Conservation (phyloP, 1,140 invertebrate species). For the Drosophila nannoptera region DNA sequence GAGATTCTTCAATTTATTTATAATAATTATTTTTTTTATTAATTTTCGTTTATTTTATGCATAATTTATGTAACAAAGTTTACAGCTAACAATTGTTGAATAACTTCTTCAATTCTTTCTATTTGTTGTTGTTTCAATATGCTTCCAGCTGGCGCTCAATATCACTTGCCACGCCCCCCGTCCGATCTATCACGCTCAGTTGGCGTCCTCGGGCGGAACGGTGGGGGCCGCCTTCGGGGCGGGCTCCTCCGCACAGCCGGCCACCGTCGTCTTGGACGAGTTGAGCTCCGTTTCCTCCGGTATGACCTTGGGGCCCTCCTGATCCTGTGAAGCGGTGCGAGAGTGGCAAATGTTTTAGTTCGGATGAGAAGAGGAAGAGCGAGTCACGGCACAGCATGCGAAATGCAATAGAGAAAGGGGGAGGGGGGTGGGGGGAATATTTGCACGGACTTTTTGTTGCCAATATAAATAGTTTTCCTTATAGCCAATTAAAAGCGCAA, state of each 20-base stretch:
- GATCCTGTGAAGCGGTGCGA: constrained; percentile 50
- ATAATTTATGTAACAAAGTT: constrained; percentile 62
- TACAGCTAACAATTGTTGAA: constrained; percentile 50
- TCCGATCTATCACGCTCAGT: too few relatives aligned
- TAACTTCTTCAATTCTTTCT: too few relatives aligned
- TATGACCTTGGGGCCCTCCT: constrained; percentile 70
- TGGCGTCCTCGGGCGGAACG: constrained; percentile 48
- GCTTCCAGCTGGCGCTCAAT: constrained; percentile 45
- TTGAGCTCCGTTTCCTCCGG: constrained; percentile 76
- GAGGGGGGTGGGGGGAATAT: neutral
- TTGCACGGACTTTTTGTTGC: neutral
- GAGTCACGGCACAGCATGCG: constrained; percentile 4
- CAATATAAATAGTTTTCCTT: too few relatives aligned
- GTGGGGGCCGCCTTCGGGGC: constrained; percentile 38
- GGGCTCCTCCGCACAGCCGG: constrained; percentile 41
- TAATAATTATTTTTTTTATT: constrained; percentile 29
- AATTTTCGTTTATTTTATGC: constrained; percentile 34
- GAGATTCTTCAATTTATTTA: constrained; percentile 4
- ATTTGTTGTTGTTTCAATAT: constrained; percentile 25
- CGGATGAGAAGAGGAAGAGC: neutral
- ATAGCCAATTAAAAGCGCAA: constrained; percentile 56
- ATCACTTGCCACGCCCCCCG: constrained; percentile 65
- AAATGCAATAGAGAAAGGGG: constrained; percentile 1
- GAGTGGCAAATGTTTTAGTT: too few relatives aligned
- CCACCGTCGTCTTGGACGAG: constrained; percentile 65